phyloP scores from a whole-genome alignment of 2,113 vertebrate species.

The Tangachromis dhanisi region DNA sequence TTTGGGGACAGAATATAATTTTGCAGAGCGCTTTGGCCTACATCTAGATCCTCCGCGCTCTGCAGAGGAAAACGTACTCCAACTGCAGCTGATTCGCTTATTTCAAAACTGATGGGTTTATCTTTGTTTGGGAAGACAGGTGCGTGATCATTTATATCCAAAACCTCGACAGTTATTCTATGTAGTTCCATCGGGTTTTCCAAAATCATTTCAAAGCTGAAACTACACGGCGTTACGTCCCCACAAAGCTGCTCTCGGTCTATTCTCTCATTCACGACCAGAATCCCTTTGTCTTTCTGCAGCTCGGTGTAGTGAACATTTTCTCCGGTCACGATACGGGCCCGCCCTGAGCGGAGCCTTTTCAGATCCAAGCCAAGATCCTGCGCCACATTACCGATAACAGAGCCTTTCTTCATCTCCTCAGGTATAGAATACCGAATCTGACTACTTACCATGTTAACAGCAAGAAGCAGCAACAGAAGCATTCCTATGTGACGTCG shows the following conservation, averaged over 20 bases:
- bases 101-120: no score
- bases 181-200: no score
- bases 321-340: conserved; percentile 64
- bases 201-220: conserved; percentile 32
- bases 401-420: conserved; percentile 65
- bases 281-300: conserved; percentile 55
- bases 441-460: conserved; percentile 25
- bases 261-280: conserved; percentile 41
- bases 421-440: conserved; percentile 76
- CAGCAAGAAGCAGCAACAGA: not conserved
- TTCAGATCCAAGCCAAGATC: conserved; percentile 71
- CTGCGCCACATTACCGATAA: conserved; percentile 71
- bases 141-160: no score
- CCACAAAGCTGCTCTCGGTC: conserved; percentile 36
- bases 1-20: conserved; percentile 30
- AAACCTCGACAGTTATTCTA: no score
- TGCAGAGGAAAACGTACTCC: no score
- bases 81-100: no score
- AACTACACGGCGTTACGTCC: conserved; percentile 43
- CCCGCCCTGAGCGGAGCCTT: conserved; percentile 62
- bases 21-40: not conserved
- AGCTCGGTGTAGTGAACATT: conserved; percentile 61
- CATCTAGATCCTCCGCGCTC: no score
- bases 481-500: not conserved
- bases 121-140: no score